Evolutionary conservation across 1,140 invertebrate genomes (phyloP).

Genomic region (honey bee (Apis mellifera)): DNA sequence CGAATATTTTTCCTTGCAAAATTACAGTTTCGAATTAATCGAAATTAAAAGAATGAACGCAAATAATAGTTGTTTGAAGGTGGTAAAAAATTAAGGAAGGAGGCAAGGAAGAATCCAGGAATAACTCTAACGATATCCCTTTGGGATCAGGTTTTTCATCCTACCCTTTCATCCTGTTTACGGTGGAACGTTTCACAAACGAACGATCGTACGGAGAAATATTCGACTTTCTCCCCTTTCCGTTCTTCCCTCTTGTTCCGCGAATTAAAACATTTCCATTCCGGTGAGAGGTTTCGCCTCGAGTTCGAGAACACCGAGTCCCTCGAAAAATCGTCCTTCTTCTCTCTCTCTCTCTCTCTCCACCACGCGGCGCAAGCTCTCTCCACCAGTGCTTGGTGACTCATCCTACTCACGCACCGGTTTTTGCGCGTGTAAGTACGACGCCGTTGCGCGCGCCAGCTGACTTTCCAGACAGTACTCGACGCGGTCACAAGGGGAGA

Average conservation of each 20-base stretch:
- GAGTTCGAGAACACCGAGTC: not conserved
- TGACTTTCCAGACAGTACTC: constrained; percentile 39
- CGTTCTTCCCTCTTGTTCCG: not conserved
- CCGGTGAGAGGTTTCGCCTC: constrained; percentile 9
- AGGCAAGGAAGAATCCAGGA: not conserved
- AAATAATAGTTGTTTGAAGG: no score
- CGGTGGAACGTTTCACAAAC: not conserved
- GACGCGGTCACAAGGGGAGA: not conserved
- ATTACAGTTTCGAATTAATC: no score
- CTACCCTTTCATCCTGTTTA: constrained; percentile 2
- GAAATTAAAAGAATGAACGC: not conserved
- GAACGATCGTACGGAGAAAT: constrained; percentile 1
- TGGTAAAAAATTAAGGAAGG: no score
- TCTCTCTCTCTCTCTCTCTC: no score
- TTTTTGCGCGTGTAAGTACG: constrained; percentile 26
- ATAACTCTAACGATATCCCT: no score
- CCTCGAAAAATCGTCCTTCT: constrained; percentile 2
- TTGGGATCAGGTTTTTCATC: no score
- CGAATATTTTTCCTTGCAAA: not conserved
- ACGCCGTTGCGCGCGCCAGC: constrained; percentile 45
- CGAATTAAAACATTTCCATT: constrained; percentile 31
- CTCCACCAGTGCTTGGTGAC: constrained; percentile 5
- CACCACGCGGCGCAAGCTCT: not conserved
- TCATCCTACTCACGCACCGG: constrained; percentile 9
- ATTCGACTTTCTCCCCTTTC: not conserved